Evolutionary conservation across 2,797 vertebrate species (phyloP), one percentile per base, ranked within the genome.

Genomic region (Apogon talboti): DNA sequence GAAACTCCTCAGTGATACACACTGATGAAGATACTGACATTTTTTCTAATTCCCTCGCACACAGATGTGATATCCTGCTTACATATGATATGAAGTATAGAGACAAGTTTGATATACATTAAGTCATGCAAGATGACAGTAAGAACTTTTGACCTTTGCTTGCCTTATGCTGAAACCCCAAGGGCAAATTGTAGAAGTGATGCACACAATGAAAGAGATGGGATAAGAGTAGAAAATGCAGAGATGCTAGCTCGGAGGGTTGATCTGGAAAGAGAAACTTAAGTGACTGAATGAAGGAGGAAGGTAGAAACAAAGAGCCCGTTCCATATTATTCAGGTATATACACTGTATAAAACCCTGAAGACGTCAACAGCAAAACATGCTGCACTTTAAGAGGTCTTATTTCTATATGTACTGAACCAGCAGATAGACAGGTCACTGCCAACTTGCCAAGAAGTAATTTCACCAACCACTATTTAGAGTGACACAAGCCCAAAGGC

Each of bases 51-150:
- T 69, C 46, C 68, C 28, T 28, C 47, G 78, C 15, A 11, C 43
- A 8, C 50, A 59, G 60, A 74, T 71, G 82, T 84, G 66, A 72
- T 44, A 28, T 82, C 69, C 40, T 51, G 14, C 61, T 51, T 70
- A 51, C 43, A 68, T 75, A 84, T 38, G 68, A 66, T 82, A 51
- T 58, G 35, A 83, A 81, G 49, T 83, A 71, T 66, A 53, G 67
- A 70, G 77, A 86, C 49, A 45, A 75, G 56, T 38, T 65, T 84
- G 83, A 89, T 83, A 79, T 81, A 83, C 71, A 79, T 81, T 71
- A 87, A 87, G 84, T 90, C 80, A 90, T 90, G 70, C 83, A 87
- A 83, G 70, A 82, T 89, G 90, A 91, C 90, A 88, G 86, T 80
- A 53, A 66, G 69, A 77, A 81, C 72, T 58, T 41, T 48, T 89